A percentile compares a stretch with the other conserved stretches of the same genome.
These are phyloP conservation scores for Heliothis virescens DNA, from an alignment of 1,140 invertebrate species.

Conservation along the genomic window DNA sequence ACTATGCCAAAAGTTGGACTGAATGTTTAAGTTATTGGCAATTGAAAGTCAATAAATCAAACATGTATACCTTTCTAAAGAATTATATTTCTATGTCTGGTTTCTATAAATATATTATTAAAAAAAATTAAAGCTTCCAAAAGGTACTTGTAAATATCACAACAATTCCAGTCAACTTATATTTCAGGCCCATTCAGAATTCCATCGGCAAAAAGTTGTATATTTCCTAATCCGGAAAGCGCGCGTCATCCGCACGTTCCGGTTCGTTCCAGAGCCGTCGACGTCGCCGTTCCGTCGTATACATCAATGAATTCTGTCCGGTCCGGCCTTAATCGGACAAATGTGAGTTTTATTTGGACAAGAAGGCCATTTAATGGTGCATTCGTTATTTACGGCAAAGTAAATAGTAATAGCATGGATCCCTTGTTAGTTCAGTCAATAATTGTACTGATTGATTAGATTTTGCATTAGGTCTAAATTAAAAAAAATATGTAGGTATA, in stretches of 20 bases:
- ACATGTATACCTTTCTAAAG: too few relatives aligned
- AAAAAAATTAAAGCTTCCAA: neutral
- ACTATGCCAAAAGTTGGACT: too few relatives aligned
- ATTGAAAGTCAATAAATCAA: too few relatives aligned
- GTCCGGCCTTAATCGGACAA: constrained; percentile 44
- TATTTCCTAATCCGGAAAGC: constrained; percentile 47
- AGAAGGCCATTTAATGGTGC: constrained; percentile 38
- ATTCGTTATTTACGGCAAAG: constrained; percentile 41
- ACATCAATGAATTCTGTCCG: constrained; percentile 44
- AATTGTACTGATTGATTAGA: constrained; percentile 3
- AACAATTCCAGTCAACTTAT: constrained; percentile 1
- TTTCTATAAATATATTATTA: neutral
- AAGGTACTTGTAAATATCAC: neutral
- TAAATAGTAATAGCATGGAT: neutral
- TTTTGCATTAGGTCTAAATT: neutral
- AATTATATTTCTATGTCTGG: neutral
- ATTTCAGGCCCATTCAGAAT: constrained; percentile 28
- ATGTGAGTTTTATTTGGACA: constrained; percentile 49
- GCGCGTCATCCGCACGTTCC: constrained; percentile 47
- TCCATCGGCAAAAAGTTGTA: constrained; percentile 15
- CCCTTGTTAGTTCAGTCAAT: neutral
- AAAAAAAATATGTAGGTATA: too few relatives aligned
- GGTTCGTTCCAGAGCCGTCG: constrained; percentile 30
- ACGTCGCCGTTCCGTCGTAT: constrained; percentile 36
- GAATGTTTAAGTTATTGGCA: too few relatives aligned